phyloP scores from a whole-genome alignment of 2,797 vertebrate species.

The Erethizon dorsatum region DNA sequence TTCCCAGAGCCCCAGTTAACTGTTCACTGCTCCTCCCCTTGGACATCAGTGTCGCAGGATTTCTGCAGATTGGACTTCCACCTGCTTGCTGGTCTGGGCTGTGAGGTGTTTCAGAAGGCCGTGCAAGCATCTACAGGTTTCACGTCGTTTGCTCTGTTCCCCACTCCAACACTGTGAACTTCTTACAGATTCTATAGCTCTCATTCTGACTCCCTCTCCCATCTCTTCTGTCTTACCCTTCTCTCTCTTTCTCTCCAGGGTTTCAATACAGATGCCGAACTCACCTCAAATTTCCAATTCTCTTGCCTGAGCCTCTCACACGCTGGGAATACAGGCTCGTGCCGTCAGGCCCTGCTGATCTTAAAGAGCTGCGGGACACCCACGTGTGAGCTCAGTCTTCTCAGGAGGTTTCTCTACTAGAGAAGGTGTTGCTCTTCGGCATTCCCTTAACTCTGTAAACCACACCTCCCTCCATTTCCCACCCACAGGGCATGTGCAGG shows the following conservation, averaged over 20 bases:
- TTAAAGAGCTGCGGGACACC: neutral
- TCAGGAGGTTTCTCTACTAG: neutral
- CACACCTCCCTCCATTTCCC: neutral
- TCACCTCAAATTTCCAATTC: neutral
- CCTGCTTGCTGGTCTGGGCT: neutral
- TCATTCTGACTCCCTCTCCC: neutral
- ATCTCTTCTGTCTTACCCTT: neutral
- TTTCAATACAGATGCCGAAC: neutral
- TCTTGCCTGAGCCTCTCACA: neutral
- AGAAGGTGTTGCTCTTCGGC: neutral
- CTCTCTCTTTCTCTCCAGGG: neutral
- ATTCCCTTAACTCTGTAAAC: neutral
- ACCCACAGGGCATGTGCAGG: too few relatives aligned
- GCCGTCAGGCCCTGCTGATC: accelerated
- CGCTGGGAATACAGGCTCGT: neutral
- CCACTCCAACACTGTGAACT: neutral
- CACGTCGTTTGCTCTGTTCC: neutral
- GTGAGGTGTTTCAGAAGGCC: neutral
- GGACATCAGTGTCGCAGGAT: too few relatives aligned
- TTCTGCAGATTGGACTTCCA: too few relatives aligned
- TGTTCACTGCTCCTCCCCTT: neutral
- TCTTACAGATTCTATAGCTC: neutral
- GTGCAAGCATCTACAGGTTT: neutral
- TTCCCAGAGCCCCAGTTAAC: neutral
- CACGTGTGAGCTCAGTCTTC: neutral